Evolutionary conservation across 2,113 vertebrate species (phyloP).

Genomic region (Falcunculus frontatus): DNA sequence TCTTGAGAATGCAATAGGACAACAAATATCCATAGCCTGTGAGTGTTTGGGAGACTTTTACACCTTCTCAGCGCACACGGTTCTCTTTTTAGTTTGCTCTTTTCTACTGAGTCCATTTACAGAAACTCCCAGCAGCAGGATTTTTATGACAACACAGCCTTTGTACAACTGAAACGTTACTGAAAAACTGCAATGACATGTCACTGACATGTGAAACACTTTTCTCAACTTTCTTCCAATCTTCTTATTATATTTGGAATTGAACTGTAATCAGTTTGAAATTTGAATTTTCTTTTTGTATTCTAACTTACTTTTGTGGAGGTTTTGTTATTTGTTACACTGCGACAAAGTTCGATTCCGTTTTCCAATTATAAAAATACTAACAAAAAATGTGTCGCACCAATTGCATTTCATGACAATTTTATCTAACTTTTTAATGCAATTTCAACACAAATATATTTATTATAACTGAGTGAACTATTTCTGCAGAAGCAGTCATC

Average conservation of each 20-base stretch:
- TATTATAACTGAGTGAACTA: not conserved
- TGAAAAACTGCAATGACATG: not conserved
- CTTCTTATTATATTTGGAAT: not conserved
- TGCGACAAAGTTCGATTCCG: not conserved
- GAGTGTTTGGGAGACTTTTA: not conserved
- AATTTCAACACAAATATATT: not conserved
- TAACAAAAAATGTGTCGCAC: not conserved
- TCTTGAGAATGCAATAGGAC: not conserved
- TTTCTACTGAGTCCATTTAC: not conserved
- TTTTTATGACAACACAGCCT: not conserved
- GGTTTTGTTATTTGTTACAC: not conserved
- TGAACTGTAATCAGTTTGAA: not conserved
- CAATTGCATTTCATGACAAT: not conserved
- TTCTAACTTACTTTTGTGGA: not conserved
- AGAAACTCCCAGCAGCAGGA: not conserved
- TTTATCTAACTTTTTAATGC: not conserved
- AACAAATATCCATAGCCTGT: not conserved
- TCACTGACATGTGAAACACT: not conserved
- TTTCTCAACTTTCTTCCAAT: not conserved
- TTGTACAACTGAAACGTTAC: not conserved
- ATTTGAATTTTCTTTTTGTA: not conserved
- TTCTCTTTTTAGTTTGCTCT: not conserved
- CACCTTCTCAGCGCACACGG: fast-evolving
- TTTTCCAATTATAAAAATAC: not conserved
- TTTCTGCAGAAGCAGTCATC: not conserved